Percentiles rank a stretch among this genome's conserved stretches.
phyloP scores from a whole-genome alignment of 2,888 invertebrate species.

The Nomada fabriciana region DNA sequence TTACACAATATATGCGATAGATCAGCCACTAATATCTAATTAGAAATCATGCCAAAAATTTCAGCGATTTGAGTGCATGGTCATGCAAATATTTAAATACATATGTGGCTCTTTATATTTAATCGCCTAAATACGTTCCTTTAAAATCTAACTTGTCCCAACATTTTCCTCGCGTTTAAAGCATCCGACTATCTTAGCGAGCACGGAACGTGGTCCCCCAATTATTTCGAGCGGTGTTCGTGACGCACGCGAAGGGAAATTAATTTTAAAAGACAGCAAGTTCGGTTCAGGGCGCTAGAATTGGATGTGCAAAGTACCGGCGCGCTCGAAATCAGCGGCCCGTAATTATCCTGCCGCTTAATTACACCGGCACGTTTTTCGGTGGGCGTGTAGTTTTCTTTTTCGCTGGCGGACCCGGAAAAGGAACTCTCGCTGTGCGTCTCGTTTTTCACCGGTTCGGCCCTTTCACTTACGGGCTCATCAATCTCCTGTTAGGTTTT shows the following conservation, averaged over 20 bases:
- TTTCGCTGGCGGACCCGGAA: constrained; percentile 47
- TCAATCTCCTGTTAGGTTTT: constrained; percentile 69
- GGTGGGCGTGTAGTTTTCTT: constrained; percentile 29
- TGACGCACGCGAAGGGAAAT: constrained; percentile 3
- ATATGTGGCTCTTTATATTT: too few relatives aligned
- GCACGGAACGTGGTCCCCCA: background rate
- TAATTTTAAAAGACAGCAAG: constrained; percentile 12
- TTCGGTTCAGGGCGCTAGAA: background rate
- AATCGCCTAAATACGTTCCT: background rate
- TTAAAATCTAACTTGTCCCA: background rate
- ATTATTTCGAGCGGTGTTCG: background rate
- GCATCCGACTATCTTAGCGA: background rate
- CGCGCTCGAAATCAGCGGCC: constrained; percentile 32
- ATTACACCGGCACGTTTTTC: constrained; percentile 64
- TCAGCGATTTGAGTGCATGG: background rate
- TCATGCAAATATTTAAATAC: too few relatives aligned
- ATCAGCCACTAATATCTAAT: background rate
- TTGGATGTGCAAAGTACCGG: constrained; percentile 16
- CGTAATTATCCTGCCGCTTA: constrained; percentile 64
- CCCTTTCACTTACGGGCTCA: constrained; percentile 71
- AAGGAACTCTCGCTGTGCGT: constrained; percentile 65
- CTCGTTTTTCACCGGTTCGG: constrained; percentile 60
- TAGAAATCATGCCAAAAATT: background rate
- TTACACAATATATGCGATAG: too few relatives aligned
- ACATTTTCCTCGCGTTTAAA: background rate